These are phyloP conservation scores for Numenius arquata DNA, from an alignment of 2,113 vertebrate species.

Conservation along the genomic window DNA sequence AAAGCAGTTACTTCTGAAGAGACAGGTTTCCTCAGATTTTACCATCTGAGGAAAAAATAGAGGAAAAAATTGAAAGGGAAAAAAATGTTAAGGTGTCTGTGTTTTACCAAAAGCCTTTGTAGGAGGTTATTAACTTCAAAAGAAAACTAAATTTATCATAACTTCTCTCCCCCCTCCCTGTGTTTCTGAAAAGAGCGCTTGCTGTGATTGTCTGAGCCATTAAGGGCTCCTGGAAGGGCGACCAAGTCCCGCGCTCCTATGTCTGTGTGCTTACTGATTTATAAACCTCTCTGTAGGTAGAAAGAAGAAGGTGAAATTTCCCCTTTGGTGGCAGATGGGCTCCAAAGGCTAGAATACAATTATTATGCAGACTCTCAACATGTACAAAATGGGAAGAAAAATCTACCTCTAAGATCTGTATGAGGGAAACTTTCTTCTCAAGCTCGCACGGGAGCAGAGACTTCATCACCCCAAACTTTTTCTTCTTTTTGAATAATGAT, in stretches of 20 bases:
- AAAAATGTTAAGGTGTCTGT: slow-evolving; percentile 62
- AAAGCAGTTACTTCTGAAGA: slow-evolving; percentile 69
- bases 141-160: slow-evolving; percentile 61
- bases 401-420: not conserved
- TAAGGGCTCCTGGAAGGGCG: slow-evolving; percentile 20
- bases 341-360: slow-evolving; percentile 52
- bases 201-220: slow-evolving; percentile 29
- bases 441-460: not conserved
- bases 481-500: slow-evolving; percentile 8
- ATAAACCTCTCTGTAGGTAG: slow-evolving; percentile 49
- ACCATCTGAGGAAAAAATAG: slow-evolving; percentile 47
- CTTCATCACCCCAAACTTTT: slow-evolving; percentile 28
- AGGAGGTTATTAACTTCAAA: slow-evolving; percentile 75
- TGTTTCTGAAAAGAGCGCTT: slow-evolving; percentile 53
- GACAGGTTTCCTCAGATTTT: slow-evolving; percentile 59
- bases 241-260: not conserved
- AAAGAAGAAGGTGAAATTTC: slow-evolving; percentile 59
- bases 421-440: slow-evolving; percentile 31
- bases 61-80: slow-evolving; percentile 53
- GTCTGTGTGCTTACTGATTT: slow-evolving; percentile 17
- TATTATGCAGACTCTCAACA: slow-evolving; percentile 42
- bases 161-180: not conserved
- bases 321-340: slow-evolving; percentile 31
- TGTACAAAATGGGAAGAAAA: slow-evolving; percentile 39
- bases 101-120: slow-evolving; percentile 64